Evolutionary conservation across 2,888 invertebrate genomes (phyloP).

Genomic region (Endotricha flammealis): DNA sequence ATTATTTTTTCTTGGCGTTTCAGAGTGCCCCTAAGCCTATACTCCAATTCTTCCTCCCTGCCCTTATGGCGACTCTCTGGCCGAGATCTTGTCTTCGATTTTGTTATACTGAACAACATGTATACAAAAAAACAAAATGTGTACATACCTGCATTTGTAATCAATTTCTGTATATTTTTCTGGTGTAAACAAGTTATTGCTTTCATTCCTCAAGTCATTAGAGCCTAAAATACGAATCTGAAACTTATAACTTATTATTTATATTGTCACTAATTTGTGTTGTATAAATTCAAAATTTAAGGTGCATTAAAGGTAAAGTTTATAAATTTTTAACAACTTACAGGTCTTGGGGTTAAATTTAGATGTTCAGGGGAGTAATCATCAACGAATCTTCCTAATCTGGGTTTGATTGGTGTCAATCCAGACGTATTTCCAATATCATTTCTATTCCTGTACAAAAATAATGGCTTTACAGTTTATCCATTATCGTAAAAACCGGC

Average conservation of each 20-base stretch:
- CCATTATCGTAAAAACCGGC: constrained; percentile 18
- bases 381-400: constrained; percentile 63
- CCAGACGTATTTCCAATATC: constrained; percentile 38
- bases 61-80: too few relatives aligned
- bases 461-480: constrained; percentile 11
- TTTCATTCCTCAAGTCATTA: constrained; percentile 43
- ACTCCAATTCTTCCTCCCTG: too few relatives aligned
- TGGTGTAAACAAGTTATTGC: constrained; percentile 47
- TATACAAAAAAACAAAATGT: too few relatives aligned
- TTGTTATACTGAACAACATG: too few relatives aligned
- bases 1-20: too few relatives aligned
- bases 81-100: too few relatives aligned
- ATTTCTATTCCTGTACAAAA: constrained; percentile 30
- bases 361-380: constrained; percentile 72
- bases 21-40: too few relatives aligned
- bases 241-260: constrained; percentile 11
- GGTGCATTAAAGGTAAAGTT: too few relatives aligned
- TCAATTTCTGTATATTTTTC: constrained; percentile 43
- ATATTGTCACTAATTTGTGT: too few relatives aligned
- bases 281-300: too few relatives aligned
- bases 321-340: constrained; percentile 36
- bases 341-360: constrained; percentile 62
- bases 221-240: constrained; percentile 43
- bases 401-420: constrained; percentile 55
- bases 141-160: constrained; percentile 56